Conservation (phyloP, 2,888 invertebrate species). For the Gandaritis pyraliata region DNA sequence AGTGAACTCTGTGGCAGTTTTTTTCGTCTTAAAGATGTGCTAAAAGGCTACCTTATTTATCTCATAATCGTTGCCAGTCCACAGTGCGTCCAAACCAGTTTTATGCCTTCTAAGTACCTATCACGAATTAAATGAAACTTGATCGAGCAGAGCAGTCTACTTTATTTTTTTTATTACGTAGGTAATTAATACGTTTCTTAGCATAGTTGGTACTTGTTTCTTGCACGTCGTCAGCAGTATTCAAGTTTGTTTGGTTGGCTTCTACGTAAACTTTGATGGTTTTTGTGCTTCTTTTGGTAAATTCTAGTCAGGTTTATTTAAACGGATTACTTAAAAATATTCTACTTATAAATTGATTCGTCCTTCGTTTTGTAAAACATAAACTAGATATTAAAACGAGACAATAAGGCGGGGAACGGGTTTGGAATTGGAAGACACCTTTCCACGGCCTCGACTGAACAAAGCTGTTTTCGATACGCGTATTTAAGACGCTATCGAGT, state of each 20-base stretch:
- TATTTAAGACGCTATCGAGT: slow-evolving; percentile 25
- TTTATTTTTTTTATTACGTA: neutral
- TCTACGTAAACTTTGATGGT: neutral
- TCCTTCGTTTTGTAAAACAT: slow-evolving; percentile 33
- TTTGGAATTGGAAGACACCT: slow-evolving; percentile 53
- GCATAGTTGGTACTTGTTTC: neutral
- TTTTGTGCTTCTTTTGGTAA: slow-evolving; percentile 5
- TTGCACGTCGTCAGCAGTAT: neutral
- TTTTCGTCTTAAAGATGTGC: slow-evolving; percentile 1
- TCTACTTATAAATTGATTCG: slow-evolving; percentile 33
- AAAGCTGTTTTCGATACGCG: slow-evolving; percentile 41
- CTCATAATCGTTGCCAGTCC: neutral
- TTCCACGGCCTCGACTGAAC: slow-evolving; percentile 50
- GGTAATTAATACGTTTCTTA: slow-evolving; percentile 3
- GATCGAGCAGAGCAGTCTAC: neutral
- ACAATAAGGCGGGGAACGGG: slow-evolving; percentile 44
- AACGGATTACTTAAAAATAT: slow-evolving; percentile 30
- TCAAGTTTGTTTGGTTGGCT: neutral
- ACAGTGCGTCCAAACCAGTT: slow-evolving; percentile 1
- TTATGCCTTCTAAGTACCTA: neutral
- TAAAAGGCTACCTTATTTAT: slow-evolving; percentile 4
- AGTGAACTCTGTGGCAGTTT: neutral
- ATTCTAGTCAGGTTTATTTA: slow-evolving; percentile 24
- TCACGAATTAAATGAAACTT: slow-evolving; percentile 1
- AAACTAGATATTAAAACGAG: slow-evolving; percentile 39